Percentiles rank a stretch among this genome's conserved stretches.
Conservation (phyloP, 2,113 vertebrate species). For the Cavia porcellus region DNA sequence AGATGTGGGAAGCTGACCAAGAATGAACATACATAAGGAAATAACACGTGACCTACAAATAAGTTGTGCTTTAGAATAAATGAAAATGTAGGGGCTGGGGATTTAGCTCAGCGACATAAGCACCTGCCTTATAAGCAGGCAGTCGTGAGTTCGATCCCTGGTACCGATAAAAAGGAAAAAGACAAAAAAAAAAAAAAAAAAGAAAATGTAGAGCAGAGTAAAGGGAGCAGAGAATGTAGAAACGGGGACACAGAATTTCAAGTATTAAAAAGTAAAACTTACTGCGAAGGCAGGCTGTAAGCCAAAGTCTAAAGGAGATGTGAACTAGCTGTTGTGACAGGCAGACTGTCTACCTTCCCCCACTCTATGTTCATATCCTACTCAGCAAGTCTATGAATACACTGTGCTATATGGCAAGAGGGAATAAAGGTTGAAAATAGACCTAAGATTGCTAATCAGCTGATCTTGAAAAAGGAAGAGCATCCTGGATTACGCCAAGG, state of each 20-base stretch:
- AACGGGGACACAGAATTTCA: not conserved
- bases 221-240: not conserved
- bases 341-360: not conserved
- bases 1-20: not conserved
- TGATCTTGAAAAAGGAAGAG: not conserved
- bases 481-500: not conserved
- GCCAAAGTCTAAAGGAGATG: not conserved
- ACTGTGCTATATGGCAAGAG: not conserved
- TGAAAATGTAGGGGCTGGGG: not conserved
- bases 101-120: too few species aligned
- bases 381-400: not conserved
- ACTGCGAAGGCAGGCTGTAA: not conserved
- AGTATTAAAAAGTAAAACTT: not conserved
- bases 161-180: too few species aligned
- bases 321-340: not conserved
- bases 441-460: not conserved
- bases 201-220: not conserved
- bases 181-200: slow-evolving; percentile 31
- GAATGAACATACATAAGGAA: not conserved
- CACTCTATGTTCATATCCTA: not conserved
- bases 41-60: not conserved
- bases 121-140: too few species aligned
- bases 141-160: too few species aligned
- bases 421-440: not conserved
- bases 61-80: not conserved